A percentile compares a stretch with the other conserved stretches of the same genome.
Conservation (phyloP, 2,797 vertebrate genomes). For the Pangasius macronema region DNA sequence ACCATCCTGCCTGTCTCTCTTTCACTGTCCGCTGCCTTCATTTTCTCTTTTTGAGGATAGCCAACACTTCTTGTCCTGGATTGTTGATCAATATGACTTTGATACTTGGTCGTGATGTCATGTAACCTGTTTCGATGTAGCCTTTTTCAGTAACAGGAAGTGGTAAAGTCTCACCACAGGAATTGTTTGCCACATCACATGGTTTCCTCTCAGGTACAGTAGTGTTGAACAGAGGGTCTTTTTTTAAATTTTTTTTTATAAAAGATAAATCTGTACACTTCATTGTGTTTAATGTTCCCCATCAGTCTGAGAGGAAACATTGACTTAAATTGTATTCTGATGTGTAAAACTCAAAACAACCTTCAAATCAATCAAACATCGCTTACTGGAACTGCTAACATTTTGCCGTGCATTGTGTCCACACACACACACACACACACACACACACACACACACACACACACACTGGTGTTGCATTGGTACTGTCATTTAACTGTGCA, state of each 20-base stretch:
- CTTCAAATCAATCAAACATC: not conserved
- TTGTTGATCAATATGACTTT: not conserved
- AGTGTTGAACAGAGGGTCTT: not conserved
- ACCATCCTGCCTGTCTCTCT: not conserved
- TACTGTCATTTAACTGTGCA: slow-evolving; percentile 49
- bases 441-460: not conserved
- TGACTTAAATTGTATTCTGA: not conserved
- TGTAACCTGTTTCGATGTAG: not conserved
- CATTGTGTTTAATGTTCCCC: slow-evolving; percentile 3
- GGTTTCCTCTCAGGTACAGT: not conserved
- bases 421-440: not conserved
- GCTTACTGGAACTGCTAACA: not conserved
- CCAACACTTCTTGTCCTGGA: slow-evolving; percentile 24
- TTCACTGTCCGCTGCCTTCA: not conserved
- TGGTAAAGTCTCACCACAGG: not conserved
- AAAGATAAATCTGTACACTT: not conserved
- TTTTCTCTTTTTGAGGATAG: not conserved
- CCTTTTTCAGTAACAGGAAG: not conserved
- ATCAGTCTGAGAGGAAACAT: not conserved
- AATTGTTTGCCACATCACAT: not conserved
- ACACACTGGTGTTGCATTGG: not conserved
- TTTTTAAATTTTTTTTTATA: not conserved
- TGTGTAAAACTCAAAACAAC: not conserved
- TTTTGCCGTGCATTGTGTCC: not conserved
- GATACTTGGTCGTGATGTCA: too few relatives aligned